A percentile compares a stretch with the other conserved stretches of the same genome.
phyloP scores from a whole-genome alignment of 2,888 invertebrate genomes.

The Sisyra terminalis region DNA sequence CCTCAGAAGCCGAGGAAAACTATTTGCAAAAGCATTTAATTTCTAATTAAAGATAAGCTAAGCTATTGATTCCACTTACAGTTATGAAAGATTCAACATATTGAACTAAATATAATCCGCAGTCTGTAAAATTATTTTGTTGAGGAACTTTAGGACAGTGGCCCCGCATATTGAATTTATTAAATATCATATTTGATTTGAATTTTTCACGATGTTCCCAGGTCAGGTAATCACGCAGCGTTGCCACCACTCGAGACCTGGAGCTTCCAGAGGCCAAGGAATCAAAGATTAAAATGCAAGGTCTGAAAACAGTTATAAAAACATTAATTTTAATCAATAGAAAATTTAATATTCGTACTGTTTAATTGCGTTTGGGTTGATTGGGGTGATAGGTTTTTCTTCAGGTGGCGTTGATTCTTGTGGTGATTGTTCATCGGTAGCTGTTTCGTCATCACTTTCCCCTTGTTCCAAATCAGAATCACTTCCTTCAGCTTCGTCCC shows the following conservation, averaged over 20 bases:
- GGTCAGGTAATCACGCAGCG: conserved; percentile 78
- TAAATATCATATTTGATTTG: conserved; percentile 44
- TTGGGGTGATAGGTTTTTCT: background rate
- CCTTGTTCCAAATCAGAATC: conserved; percentile 46
- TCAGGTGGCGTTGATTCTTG: conserved; percentile 6
- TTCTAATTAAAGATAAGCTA: background rate
- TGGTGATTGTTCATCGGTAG: conserved; percentile 7
- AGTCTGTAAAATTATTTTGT: conserved; percentile 93
- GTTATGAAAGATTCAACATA: conserved; percentile 94
- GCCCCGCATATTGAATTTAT: conserved; percentile 72
- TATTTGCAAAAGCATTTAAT: too few relatives aligned
- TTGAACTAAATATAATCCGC: conserved; percentile 88
- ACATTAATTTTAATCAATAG: background rate
- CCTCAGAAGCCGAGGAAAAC: too few relatives aligned
- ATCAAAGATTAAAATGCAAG: conserved; percentile 90
- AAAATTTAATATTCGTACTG: conserved; percentile 31
- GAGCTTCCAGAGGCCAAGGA: conserved; percentile 69
- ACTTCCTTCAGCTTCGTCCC: conserved; percentile 54
- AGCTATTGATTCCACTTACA: conserved; percentile 30
- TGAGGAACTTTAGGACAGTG: conserved; percentile 88
- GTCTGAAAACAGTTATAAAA: conserved; percentile 45
- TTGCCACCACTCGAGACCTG: conserved; percentile 71
- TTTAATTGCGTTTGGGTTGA: conserved; percentile 30
- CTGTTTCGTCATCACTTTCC: conserved; percentile 24
- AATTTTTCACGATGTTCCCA: conserved; percentile 70